Percentiles rank a stretch among this genome's conserved stretches.
phyloP scores from a whole-genome alignment of 1,140 invertebrate genomes.

The Periplaneta americana region DNA sequence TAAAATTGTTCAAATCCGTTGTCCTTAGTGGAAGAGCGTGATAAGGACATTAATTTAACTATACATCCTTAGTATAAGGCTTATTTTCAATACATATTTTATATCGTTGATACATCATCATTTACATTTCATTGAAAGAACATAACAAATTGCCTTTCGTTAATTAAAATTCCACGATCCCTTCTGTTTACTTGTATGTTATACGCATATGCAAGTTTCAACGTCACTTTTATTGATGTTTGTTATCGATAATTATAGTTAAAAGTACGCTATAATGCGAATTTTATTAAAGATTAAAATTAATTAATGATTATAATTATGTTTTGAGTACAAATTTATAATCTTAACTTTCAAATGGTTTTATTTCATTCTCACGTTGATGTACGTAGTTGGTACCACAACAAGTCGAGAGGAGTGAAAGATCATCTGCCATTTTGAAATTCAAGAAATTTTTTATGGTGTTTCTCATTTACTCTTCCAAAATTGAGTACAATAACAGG shows the following conservation, averaged over 20 bases:
- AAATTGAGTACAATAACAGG: constrained; percentile 23
- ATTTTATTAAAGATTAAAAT: background rate
- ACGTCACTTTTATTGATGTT: background rate
- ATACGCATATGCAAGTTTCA: background rate
- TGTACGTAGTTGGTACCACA: constrained; percentile 5
- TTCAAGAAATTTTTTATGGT: constrained; percentile 24
- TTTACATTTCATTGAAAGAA: too few species aligned
- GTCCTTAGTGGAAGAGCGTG: too few species aligned
- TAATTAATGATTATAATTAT: background rate
- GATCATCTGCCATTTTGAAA: constrained; percentile 25
- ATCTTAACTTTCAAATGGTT: background rate
- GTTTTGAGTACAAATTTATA: background rate
- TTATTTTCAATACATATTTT: too few species aligned
- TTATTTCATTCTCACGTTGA: background rate
- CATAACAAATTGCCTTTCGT: too few species aligned
- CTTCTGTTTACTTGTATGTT: too few species aligned
- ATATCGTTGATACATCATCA: too few species aligned
- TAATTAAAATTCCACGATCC: too few species aligned
- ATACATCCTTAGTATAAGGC: too few species aligned
- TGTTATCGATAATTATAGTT: background rate
- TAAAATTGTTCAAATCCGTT: too few species aligned
- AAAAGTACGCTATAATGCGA: background rate
- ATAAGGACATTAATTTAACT: too few species aligned
- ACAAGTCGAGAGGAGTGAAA: constrained; percentile 17
- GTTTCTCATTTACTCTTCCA: constrained; percentile 16